phyloP scores from a whole-genome alignment of 2,113 vertebrate species.

The Leptocoma aspasia region DNA sequence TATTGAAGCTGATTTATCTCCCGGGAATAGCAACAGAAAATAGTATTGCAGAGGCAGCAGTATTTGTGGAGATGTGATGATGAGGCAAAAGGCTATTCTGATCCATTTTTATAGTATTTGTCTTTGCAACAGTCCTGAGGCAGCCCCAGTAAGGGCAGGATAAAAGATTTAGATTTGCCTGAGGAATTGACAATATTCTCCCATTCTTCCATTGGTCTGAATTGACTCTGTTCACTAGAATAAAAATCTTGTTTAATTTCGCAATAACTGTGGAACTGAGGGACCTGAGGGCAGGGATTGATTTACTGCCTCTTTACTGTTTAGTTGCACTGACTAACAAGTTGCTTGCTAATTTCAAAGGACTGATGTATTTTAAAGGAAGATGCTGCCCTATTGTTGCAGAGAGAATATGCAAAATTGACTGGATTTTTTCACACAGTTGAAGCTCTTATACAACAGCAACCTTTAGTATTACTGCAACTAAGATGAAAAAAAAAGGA shows the following conservation, averaged over 20 bases:
- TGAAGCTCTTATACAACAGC: neutral
- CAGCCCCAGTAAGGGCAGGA: neutral
- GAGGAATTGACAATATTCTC: neutral
- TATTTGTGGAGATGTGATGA: neutral
- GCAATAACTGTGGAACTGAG: neutral
- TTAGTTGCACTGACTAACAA: neutral
- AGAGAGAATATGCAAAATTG: neutral
- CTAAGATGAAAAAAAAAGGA: neutral
- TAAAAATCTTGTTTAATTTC: slow-evolving; percentile 13
- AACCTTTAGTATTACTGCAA: neutral
- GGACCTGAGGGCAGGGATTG: neutral
- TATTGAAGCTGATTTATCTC: neutral
- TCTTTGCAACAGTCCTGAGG: neutral
- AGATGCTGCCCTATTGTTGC: neutral
- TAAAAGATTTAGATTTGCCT: neutral
- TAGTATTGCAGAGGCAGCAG: neutral
- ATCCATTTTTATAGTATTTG: neutral
- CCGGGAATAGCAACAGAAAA: neutral
- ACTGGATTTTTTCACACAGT: neutral
- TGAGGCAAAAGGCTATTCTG: neutral
- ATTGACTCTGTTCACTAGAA: neutral
- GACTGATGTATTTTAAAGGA: neutral
- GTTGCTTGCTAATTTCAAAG: slow-evolving; percentile 13
- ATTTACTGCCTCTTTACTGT: neutral
- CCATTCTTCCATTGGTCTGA: neutral